Evolutionary conservation across 2,888 invertebrate species (phyloP).

Genomic region (Prenolepis imparis): DNA sequence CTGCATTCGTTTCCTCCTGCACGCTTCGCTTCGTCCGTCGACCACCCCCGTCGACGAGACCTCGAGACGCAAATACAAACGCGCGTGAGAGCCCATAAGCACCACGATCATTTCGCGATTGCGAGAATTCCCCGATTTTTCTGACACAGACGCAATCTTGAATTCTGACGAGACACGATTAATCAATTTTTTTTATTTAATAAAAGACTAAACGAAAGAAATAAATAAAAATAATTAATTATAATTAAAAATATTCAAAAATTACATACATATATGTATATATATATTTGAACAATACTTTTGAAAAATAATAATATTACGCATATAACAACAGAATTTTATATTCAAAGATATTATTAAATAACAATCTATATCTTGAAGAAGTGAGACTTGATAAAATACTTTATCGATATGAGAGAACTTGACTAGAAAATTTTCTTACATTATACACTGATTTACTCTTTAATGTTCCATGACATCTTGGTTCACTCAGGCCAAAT

Average conservation of each 20-base stretch:
- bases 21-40: conserved; percentile 15
- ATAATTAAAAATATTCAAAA: neutral
- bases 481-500: conserved; percentile 16
- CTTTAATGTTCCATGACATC: conserved; percentile 24
- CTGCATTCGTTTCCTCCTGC: conserved; percentile 48
- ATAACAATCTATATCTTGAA: neutral
- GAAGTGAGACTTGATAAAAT: conserved; percentile 8
- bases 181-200: neutral
- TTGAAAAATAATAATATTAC: neutral
- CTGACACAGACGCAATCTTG: neutral
- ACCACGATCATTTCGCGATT: conserved; percentile 41
- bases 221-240: neutral
- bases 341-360: neutral
- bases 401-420: neutral
- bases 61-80: conserved; percentile 61
- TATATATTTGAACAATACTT: neutral
- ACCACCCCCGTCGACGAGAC: conserved; percentile 38
- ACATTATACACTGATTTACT: neutral
- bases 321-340: neutral
- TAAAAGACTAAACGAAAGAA: neutral
- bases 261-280: neutral
- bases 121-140: conserved; percentile 42
- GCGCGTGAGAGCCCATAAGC: conserved; percentile 39
- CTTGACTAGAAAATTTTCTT: conserved; percentile 4
- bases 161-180: neutral